These are phyloP conservation scores for Leistus spinibarbis DNA, from an alignment of 2,888 invertebrate genomes.

Conservation along the genomic window DNA sequence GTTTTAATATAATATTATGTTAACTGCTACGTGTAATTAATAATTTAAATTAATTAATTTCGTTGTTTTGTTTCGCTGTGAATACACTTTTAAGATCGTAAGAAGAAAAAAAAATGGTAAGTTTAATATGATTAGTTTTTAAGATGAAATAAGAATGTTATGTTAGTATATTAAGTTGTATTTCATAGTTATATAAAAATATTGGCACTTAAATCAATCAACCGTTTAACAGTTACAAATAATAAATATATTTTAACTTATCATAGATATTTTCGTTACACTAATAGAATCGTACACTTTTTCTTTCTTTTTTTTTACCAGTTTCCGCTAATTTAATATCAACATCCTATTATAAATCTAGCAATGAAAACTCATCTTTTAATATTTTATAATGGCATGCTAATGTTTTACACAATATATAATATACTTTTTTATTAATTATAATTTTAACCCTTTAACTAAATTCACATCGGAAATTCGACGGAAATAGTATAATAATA, in stretches of 20 bases:
- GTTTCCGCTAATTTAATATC: not conserved
- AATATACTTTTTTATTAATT: not conserved
- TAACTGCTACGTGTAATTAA: too few relatives aligned
- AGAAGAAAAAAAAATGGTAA: too few relatives aligned
- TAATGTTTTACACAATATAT: too few relatives aligned
- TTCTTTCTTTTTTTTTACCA: not conserved
- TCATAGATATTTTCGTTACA: not conserved
- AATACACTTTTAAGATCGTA: too few relatives aligned
- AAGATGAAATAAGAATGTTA: slow-evolving; percentile 14
- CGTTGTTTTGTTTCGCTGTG: too few relatives aligned
- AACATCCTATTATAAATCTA: not conserved
- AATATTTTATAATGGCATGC: not conserved
- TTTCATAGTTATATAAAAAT: slow-evolving; percentile 17
- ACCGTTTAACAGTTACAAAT: slow-evolving; percentile 14
- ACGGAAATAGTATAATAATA: not conserved
- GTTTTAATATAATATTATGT: too few relatives aligned
- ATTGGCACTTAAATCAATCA: slow-evolving; percentile 19
- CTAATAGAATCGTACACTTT: not conserved
- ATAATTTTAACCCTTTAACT: not conserved
- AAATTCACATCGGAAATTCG: not conserved
- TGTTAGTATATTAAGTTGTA: slow-evolving; percentile 17
- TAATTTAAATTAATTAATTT: too few relatives aligned
- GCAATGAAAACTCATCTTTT: not conserved
- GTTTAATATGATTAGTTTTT: not conserved
- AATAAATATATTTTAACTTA: slow-evolving; percentile 22